Percentiles rank a stretch among this genome's conserved stretches.
These are phyloP conservation scores for Bathynomus jamesi DNA, from an alignment of 1,140 invertebrate species.

Conservation along the genomic window DNA sequence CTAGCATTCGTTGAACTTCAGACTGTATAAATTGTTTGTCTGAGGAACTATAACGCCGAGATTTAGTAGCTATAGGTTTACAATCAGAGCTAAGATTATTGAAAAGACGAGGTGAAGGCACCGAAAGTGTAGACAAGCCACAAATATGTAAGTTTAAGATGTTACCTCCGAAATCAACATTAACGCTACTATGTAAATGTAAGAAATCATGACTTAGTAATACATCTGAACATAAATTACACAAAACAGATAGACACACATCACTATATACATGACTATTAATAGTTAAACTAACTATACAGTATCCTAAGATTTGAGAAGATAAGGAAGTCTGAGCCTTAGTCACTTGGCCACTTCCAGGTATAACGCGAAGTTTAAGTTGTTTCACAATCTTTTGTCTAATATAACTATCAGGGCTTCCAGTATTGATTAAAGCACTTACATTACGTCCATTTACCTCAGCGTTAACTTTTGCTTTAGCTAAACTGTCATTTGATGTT, in stretches of 20 bases:
- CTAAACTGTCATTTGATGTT: too few relatives aligned
- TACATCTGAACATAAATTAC: neutral
- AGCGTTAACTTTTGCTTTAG: too few relatives aligned
- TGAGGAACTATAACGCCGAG: neutral
- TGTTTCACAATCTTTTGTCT: too few relatives aligned
- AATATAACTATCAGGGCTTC: too few relatives aligned
- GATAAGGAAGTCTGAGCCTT: neutral
- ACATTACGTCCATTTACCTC: too few relatives aligned
- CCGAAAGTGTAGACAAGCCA: neutral
- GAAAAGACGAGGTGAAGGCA: neutral
- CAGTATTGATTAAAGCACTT: too few relatives aligned
- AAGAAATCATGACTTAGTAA: neutral
- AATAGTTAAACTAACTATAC: neutral
- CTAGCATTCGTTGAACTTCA: slow-evolving; percentile 6
- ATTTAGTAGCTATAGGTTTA: slow-evolving; percentile 3
- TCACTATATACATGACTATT: neutral
- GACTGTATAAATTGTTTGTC: neutral
- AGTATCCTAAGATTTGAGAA: neutral
- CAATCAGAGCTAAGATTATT: neutral
- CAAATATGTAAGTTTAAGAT: neutral
- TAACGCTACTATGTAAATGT: neutral
- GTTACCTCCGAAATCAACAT: neutral
- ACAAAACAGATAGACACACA: neutral
- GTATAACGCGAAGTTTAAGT: too few relatives aligned
- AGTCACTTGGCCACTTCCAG: neutral